Evolutionary conservation across 2,113 vertebrate genomes (phyloP).

Genomic region (Urocolius indicus): DNA sequence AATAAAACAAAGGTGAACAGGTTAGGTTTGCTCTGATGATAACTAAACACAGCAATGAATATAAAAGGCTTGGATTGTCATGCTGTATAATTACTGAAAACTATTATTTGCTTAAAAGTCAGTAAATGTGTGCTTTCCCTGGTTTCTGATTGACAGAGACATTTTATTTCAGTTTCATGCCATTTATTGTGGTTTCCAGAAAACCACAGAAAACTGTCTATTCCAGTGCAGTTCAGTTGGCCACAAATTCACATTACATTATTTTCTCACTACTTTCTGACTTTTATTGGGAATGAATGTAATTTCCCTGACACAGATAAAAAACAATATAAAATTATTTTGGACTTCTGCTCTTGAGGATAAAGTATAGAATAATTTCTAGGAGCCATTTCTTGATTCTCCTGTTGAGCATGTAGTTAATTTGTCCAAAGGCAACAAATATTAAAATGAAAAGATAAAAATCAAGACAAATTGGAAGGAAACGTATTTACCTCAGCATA

Average conservation of each 20-base stretch:
- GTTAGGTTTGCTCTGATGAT: background rate
- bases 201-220: constrained; percentile 25
- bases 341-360: background rate
- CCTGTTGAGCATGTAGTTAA: background rate
- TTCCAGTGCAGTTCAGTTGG: background rate
- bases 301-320: background rate
- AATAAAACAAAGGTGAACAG: background rate
- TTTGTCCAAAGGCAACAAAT: background rate
- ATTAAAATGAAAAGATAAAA: background rate
- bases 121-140: background rate
- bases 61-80: background rate
- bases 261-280: background rate
- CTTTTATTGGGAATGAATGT: background rate
- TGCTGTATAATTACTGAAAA: constrained; percentile 6
- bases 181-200: constrained; percentile 20
- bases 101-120: constrained; percentile 4
- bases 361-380: background rate
- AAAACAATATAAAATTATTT: background rate
- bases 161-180: constrained; percentile 33
- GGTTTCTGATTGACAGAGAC: constrained; percentile 19
- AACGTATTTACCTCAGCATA: background rate
- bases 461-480: background rate
- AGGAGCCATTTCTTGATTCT: background rate
- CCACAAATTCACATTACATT: background rate
- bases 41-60: background rate